A percentile compares a stretch with the other conserved stretches of the same genome.
These are phyloP conservation scores for Rhingia rostrata DNA, from an alignment of 2,888 invertebrate species.

Conservation along the genomic window DNA sequence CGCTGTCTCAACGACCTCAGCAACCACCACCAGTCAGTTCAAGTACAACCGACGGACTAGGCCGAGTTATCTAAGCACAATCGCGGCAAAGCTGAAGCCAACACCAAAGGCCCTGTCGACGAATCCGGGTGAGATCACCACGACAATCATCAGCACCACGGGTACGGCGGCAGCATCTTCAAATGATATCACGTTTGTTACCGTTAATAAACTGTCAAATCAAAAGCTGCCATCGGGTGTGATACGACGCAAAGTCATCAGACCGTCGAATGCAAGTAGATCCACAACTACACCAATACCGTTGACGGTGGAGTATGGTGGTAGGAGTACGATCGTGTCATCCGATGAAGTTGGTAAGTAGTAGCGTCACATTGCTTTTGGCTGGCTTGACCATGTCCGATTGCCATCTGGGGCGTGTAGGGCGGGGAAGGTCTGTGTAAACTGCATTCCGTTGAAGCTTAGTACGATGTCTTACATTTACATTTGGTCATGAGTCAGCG, in stretches of 20 bases:
- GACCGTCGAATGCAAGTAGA: conserved; percentile 60
- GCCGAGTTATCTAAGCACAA: conserved; percentile 58
- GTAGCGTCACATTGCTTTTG: not conserved
- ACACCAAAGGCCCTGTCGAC: conserved; percentile 57
- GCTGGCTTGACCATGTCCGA: conserved; percentile 49
- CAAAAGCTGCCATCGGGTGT: conserved; percentile 66
- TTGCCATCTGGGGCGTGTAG: conserved; percentile 7
- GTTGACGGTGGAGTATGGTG: not conserved
- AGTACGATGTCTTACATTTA: conserved; percentile 37
- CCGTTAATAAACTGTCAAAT: conserved; percentile 69
- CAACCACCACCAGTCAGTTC: conserved; percentile 59
- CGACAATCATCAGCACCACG: conserved; percentile 32
- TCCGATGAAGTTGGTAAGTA: conserved; percentile 58
- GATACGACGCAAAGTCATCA: conserved; percentile 64
- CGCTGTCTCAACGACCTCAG: conserved; percentile 27
- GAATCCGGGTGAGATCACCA: conserved; percentile 70
- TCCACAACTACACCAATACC: conserved; percentile 42
- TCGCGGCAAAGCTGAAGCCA: conserved; percentile 63
- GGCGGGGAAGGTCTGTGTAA: conserved; percentile 24
- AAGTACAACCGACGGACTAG: conserved; percentile 70
- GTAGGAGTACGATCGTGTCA: conserved; percentile 40
- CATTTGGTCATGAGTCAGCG: conserved; percentile 65
- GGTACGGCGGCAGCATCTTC: conserved; percentile 74
- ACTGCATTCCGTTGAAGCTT: conserved; percentile 63
- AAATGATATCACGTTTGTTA: conserved; percentile 76